These are phyloP conservation scores for Sphaeramia orbicularis DNA, from an alignment of 2,797 vertebrate genomes.

Conservation along the genomic window DNA sequence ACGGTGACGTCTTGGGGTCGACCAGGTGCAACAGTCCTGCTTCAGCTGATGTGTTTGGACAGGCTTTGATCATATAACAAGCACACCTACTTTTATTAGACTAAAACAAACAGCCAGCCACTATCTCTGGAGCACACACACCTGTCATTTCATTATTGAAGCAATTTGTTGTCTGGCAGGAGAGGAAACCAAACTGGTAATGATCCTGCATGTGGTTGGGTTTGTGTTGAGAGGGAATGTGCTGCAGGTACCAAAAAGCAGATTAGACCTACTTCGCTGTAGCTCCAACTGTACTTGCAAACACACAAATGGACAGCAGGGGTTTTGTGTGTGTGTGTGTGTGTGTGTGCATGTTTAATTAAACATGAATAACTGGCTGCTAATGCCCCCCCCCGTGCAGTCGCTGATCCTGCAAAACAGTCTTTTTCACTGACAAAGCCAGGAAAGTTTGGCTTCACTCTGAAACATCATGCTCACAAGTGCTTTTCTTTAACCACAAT, in stretches of 20 bases:
- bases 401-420: conserved; percentile 11
- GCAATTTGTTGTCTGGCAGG: not conserved
- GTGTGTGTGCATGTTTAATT: conserved; percentile 17
- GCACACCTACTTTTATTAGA: conserved; percentile 37
- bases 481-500: conserved; percentile 21
- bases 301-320: not conserved
- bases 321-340: conserved; percentile 12
- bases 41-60: too few relatives aligned
- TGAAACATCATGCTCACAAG: conserved; percentile 3
- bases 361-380: conserved; percentile 1
- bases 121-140: conserved; percentile 6
- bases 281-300: conserved; percentile 13
- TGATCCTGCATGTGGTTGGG: conserved; percentile 17
- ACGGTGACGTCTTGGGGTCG: not conserved
- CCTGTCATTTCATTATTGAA: conserved; percentile 27
- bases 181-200: not conserved
- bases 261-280: conserved; percentile 23
- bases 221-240: conserved; percentile 2
- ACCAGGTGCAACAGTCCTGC: not conserved
- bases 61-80: conserved; percentile 1
- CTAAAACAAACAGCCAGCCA: conserved; percentile 26
- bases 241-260: conserved; percentile 15
- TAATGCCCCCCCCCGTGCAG: not conserved
- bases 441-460: conserved; percentile 31
- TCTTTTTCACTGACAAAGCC: conserved; percentile 11